Conservation (phyloP, 2,113 vertebrate species). For the Spermophilus dauricus region DNA sequence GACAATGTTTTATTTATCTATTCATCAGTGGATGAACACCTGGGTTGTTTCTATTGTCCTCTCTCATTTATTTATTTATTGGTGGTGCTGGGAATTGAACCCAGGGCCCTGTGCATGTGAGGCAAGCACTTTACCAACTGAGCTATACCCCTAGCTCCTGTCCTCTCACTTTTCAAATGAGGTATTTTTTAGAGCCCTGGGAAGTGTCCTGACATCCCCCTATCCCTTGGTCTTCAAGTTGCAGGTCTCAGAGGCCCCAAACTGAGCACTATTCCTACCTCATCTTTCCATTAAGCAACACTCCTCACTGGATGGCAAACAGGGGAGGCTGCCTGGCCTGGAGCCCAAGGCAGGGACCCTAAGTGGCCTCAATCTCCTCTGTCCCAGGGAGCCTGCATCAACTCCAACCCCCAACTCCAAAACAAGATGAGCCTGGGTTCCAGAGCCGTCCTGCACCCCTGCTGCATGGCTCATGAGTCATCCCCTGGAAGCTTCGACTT, state of each 20-base stretch:
- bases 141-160: too few relatives aligned
- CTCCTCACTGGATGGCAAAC: background rate
- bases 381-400: background rate
- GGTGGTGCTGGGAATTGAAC: too few relatives aligned
- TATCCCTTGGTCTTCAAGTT: background rate
- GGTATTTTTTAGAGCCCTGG: background rate
- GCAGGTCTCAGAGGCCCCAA: background rate
- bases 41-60: background rate
- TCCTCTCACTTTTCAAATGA: background rate
- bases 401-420: fast-evolving
- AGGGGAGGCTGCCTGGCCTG: too few relatives aligned
- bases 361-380: fast-evolving
- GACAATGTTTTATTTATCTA: background rate
- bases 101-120: too few relatives aligned
- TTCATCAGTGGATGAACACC: background rate
- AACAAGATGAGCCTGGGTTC: background rate
- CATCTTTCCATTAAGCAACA: background rate
- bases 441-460: fast-evolving
- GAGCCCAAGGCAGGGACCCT: background rate
- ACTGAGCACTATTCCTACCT: background rate
- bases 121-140: too few relatives aligned
- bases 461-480: too few relatives aligned
- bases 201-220: background rate
- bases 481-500: background rate
- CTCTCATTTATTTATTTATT: background rate